Evolutionary conservation across 2,113 vertebrate genomes (phyloP).

Genomic region (Nematolebias whitei): DNA sequence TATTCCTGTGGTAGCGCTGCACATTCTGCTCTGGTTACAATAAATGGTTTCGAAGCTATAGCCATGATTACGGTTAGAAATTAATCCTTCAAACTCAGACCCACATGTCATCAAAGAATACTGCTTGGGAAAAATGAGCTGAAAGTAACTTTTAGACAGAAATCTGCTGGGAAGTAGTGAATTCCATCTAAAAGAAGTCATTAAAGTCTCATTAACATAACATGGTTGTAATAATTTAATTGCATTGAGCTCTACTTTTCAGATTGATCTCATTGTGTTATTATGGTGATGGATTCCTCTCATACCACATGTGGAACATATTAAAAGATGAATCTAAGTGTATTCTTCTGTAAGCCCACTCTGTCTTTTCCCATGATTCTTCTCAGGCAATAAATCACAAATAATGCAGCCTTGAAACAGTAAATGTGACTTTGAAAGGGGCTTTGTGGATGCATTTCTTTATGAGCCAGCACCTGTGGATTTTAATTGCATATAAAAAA

Average conservation of each 20-base stretch:
- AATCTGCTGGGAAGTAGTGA: conserved; percentile 3
- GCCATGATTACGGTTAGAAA: conserved; percentile 4
- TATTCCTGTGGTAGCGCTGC: conserved; percentile 1
- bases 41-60: conserved; percentile 13
- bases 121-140: conserved; percentile 14
- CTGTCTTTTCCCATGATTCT: conserved; percentile 55
- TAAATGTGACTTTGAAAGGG: conserved; percentile 35
- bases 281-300: conserved; percentile 41
- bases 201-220: conserved; percentile 57
- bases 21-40: conserved; percentile 5
- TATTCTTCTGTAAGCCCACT: conserved; percentile 38
- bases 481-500: conserved; percentile 37
- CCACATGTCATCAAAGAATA: conserved; percentile 2
- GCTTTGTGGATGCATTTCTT: conserved; percentile 19
- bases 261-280: conserved; percentile 21
- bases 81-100: not conserved
- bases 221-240: conserved; percentile 32
- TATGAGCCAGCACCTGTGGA: not conserved
- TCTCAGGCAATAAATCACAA: conserved; percentile 52
- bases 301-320: conserved; percentile 64
- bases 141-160: conserved; percentile 19
- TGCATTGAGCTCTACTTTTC: conserved; percentile 26
- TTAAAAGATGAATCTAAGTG: conserved; percentile 46
- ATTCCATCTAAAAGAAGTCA: conserved; percentile 28
- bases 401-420: conserved; percentile 46